Base-by-base conservation (phyloP, 2,797 vertebrate genomes). In the Cyprinella venusta region DNA sequence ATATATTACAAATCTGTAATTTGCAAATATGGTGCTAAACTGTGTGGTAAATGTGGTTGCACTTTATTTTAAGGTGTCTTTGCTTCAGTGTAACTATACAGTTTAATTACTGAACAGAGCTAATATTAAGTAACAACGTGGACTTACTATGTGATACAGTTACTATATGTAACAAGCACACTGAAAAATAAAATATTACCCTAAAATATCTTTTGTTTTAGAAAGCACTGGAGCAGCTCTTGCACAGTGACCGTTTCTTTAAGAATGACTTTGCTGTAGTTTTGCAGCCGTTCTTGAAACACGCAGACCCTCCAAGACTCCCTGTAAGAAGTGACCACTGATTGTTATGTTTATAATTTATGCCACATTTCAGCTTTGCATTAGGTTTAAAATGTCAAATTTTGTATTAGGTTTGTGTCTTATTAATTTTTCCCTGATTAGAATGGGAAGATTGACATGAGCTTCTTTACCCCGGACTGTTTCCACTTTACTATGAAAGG, bases 401-500 rank as follows among this genome's bases (percentile, higher is more conserved):
- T 68, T 36, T 24, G 21, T 40, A 56, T 21, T 24, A 24, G 33
- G 26, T 54, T 80, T 54, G 36, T 42, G 45, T 59, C 21, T 33
- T 8, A 16, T 54, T 3, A 0, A 21, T 26, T n/a, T 45, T 87
- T 87, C 80, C 75, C 54, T 59, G 74, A 8, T 82, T 88, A 96
- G 95, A 91, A 88, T 5, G 95, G 95, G 68, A 94, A 91, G 89
- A 91, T 96, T 69, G 95, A 96, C 82, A 92, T 93, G 93, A 93
- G 90, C 86, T 95, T 94, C 91, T 95, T 96, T 88, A 93, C 94
- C 26, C 94, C 93, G 2, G 95, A 96, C 92, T 96, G 95, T 87
- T 96, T 96, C 91, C 95, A 96, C 89, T 94, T 96, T 90, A 94
- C 94, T 86, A 93, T 96, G 13, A 96, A 95, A 89, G 95, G 95